phyloP scores from a whole-genome alignment of 2,797 vertebrate genomes.

The Peromyscus attwateri region DNA sequence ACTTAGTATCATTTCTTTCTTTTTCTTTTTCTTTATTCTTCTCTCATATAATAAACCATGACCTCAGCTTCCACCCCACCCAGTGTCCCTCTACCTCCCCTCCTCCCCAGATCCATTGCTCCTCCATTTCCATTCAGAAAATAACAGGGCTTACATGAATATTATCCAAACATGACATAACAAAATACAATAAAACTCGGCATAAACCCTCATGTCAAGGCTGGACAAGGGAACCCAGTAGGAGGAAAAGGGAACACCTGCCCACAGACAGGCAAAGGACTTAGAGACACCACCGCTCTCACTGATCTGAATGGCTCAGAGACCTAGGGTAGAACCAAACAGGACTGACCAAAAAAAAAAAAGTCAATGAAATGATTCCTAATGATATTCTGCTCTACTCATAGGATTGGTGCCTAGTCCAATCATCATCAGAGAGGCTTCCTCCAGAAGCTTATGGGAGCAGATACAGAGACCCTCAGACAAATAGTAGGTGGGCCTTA shows the following conservation, averaged over 20 bases:
- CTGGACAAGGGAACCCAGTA: background rate
- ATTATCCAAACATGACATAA: background rate
- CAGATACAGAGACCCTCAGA: background rate
- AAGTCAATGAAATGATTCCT: background rate
- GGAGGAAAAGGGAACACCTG: background rate
- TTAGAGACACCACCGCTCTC: background rate
- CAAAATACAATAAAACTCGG: background rate
- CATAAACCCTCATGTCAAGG: background rate
- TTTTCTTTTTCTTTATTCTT: background rate
- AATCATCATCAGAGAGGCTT: background rate
- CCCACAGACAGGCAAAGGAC: background rate
- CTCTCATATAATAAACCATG: background rate
- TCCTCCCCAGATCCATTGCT: background rate
- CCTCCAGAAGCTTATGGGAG: background rate
- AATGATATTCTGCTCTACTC: background rate
- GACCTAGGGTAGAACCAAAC: background rate
- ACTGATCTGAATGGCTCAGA: background rate
- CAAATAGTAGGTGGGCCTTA: background rate
- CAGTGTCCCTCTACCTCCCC: background rate
- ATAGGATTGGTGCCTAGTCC: background rate
- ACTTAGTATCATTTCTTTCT: background rate
- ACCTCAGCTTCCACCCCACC: background rate
- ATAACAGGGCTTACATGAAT: background rate
- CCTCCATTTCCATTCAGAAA: background rate
- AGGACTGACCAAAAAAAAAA: background rate